Conservation (phyloP, 2,113 vertebrate genomes). For the Euleptes europaea region DNA sequence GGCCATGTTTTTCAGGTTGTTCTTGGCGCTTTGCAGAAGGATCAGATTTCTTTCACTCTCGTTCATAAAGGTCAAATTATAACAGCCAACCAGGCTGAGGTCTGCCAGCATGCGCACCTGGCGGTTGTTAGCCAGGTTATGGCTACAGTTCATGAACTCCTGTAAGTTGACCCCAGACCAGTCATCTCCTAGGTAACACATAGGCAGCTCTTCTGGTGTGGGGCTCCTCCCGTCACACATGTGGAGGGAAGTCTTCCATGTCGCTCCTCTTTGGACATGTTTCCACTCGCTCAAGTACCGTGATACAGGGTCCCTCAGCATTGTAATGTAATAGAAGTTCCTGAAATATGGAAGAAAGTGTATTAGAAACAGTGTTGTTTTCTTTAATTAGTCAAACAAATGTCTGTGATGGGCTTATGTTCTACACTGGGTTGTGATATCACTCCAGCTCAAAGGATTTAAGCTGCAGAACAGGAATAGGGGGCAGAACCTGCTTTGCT, state of each 20-base stretch:
- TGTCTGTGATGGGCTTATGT: not conserved
- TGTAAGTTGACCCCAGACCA: conserved; percentile 93
- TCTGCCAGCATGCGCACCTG: conserved; percentile 98
- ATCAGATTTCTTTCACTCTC: conserved; percentile 89
- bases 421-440: not conserved
- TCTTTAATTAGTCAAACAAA: not conserved
- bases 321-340: conserved; percentile 99
- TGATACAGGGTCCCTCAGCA: conserved; percentile 96
- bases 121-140: conserved; percentile 94
- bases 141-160: conserved; percentile 94
- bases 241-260: conserved; percentile 97
- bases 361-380: not conserved
- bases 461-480: not conserved
- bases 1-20: conserved; percentile 97
- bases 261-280: conserved; percentile 95
- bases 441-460: not conserved
- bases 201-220: conserved; percentile 92
- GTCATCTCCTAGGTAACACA: conserved; percentile 92
- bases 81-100: conserved; percentile 96
- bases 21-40: conserved; percentile 92
- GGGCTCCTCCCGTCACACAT: conserved; percentile 96
- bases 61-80: conserved; percentile 97
- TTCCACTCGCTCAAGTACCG: conserved; percentile 98
- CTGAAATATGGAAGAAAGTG: conserved; percentile 77
- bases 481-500: not conserved